These are phyloP conservation scores for Notechis scutatus DNA, from an alignment of 2,113 vertebrate species.

Conservation along the genomic window DNA sequence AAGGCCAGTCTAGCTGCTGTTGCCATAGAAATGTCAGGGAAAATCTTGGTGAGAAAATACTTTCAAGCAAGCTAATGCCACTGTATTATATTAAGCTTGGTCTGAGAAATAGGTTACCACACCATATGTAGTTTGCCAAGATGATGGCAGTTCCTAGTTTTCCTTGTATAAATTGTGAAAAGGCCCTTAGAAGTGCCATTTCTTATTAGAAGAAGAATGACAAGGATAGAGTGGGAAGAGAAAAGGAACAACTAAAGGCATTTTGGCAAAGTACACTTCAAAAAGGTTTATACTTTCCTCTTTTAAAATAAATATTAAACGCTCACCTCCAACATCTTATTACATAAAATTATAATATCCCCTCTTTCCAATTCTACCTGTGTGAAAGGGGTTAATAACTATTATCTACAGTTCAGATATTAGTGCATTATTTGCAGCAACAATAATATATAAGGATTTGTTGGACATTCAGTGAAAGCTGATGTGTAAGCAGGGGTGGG, in stretches of 20 bases:
- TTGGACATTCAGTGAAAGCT: not conserved
- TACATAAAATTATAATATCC: not conserved
- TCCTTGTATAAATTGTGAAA: not conserved
- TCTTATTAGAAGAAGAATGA: not conserved
- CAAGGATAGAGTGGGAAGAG: not conserved
- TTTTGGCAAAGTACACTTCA: not conserved
- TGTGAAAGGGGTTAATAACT: not conserved
- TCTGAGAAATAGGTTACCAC: not conserved
- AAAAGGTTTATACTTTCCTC: not conserved
- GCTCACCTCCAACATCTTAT: not conserved
- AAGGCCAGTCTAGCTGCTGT: not conserved
- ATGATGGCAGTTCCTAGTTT: not conserved
- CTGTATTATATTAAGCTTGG: not conserved
- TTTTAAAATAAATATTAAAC: not conserved
- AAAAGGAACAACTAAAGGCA: not conserved
- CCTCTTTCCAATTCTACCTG: not conserved
- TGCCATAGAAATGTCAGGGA: not conserved
- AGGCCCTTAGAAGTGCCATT: not conserved
- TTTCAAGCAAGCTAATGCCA: not conserved
- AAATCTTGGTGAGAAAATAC: not conserved
- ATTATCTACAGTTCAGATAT: not conserved
- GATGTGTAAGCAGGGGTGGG: not conserved
- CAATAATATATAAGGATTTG: not conserved
- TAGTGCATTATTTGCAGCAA: not conserved
- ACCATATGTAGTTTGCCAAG: not conserved